Conservation (phyloP, 2,888 invertebrate genomes). For the Drosophila neotestacea region DNA sequence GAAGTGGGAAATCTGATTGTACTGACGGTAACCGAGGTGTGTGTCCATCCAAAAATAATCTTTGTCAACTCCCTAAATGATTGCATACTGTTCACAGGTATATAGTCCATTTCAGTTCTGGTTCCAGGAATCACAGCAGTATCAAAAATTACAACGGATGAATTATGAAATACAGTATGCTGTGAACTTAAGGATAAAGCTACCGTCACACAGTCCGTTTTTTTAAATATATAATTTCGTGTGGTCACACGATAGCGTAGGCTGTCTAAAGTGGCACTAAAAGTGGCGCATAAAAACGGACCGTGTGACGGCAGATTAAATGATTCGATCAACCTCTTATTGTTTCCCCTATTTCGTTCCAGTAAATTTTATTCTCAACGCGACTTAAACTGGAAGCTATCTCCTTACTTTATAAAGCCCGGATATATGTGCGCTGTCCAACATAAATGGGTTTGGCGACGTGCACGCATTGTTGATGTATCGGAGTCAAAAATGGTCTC, state of each 20-base stretch:
- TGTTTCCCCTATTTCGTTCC: background rate
- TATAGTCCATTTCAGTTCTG: conserved; percentile 14
- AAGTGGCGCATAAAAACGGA: too few relatives aligned
- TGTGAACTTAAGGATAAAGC: background rate
- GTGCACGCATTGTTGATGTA: background rate
- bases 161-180: background rate
- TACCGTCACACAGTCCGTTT: too few relatives aligned
- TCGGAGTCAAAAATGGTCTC: background rate
- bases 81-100: background rate
- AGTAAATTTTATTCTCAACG: background rate
- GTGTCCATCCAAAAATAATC: background rate
- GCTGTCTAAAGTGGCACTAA: too few relatives aligned
- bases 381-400: background rate
- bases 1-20: background rate
- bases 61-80: background rate
- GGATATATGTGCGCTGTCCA: conserved; percentile 1
- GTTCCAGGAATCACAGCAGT: background rate
- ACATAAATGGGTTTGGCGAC: background rate
- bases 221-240: too few relatives aligned
- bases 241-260: too few relatives aligned
- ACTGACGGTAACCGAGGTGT: background rate
- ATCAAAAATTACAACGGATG: background rate
- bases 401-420: background rate
- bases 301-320: background rate
- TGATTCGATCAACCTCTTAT: background rate